These are phyloP conservation scores for Chromoteleia sp. DNA, from an alignment of 2,888 invertebrate species.

Conservation along the genomic window DNA sequence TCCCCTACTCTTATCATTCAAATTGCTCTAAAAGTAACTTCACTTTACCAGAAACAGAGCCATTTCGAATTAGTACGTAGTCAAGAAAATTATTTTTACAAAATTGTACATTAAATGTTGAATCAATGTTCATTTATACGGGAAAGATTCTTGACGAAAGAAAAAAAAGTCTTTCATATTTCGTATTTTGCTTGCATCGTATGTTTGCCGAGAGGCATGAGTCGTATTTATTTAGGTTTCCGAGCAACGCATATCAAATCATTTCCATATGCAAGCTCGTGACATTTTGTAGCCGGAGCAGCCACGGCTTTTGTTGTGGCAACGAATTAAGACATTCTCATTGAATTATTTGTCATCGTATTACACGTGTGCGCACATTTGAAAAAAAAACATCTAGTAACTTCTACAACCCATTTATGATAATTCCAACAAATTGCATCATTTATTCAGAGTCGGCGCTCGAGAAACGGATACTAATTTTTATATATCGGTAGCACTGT, in stretches of 20 bases:
- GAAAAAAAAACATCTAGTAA: constrained; percentile 41
- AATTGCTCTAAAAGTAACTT: too few species aligned
- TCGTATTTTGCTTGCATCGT: constrained; percentile 65
- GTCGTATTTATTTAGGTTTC: constrained; percentile 67
- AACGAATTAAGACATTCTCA: constrained; percentile 59
- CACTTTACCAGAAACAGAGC: too few species aligned
- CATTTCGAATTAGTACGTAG: too few species aligned
- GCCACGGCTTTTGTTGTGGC: constrained; percentile 55
- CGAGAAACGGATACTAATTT: constrained; percentile 24
- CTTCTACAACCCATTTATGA: constrained; percentile 36
- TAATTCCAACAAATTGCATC: constrained; percentile 48
- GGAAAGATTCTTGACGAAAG: constrained; percentile 4
- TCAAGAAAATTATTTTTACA: too few species aligned
- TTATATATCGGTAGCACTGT: constrained; percentile 22
- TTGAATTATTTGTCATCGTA: constrained; percentile 60
- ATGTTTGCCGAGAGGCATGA: constrained; percentile 49
- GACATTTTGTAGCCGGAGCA: constrained; percentile 47
- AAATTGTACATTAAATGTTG: background rate
- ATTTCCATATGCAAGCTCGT: constrained; percentile 53
- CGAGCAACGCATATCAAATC: constrained; percentile 64
- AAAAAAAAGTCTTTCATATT: constrained; percentile 47
- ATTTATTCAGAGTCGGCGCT: constrained; percentile 24
- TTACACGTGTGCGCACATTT: constrained; percentile 40
- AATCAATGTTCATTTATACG: constrained; percentile 6
- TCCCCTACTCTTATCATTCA: too few species aligned